Evolutionary conservation across 2,797 vertebrate species (phyloP), one percentile per base, ranked within the genome.

Genomic region (Phyllotis vaccarum): DNA sequence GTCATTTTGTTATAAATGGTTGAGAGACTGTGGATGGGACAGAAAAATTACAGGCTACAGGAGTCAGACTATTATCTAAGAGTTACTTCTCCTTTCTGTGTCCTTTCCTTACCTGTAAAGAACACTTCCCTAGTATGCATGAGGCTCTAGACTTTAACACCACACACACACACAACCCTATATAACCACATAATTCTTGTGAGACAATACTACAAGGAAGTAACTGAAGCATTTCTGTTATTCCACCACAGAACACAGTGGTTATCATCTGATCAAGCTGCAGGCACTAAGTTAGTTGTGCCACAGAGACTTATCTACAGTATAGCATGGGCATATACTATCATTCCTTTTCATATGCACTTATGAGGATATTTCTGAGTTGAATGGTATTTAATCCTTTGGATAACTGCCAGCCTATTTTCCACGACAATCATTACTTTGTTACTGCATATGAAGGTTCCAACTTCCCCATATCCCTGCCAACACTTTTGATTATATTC

Each of bases 21-120:
- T 49, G 46, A 5, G 9, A 9, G 46, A 49, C 46, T 49, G 46
- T 9, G 46, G 46, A 49, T 49, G 46, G 46, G 46, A 49, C 46
- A 49, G 46, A 49, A 49, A 49, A 49, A 49, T 9, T 49, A 49
- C 46, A 49, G 46, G 46, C 46, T 49, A 49, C 46, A 49, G 76
- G 16, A 93, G 76, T 87, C 27, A 70, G 10, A 91, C 70, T 83
- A 29, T 17, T 1, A 90, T 8, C n/a, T 40, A 68, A 91, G 90
- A 86, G 81, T 68, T 86, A 74, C 22, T 94, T 83, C 62, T 60
- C 56, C 29, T 92, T 85, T 68, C 49, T 74, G 9, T 14, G 16
- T 86, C 66, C 86, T 86, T 95, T 89, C 83, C 40, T 92, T 78
- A 34, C 75, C 37, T 86, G 49, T 64, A 93, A 94, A 96, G 12